These are phyloP conservation scores for Acarapis woodi DNA, from an alignment of 1,140 invertebrate species.

Conservation along the genomic window DNA sequence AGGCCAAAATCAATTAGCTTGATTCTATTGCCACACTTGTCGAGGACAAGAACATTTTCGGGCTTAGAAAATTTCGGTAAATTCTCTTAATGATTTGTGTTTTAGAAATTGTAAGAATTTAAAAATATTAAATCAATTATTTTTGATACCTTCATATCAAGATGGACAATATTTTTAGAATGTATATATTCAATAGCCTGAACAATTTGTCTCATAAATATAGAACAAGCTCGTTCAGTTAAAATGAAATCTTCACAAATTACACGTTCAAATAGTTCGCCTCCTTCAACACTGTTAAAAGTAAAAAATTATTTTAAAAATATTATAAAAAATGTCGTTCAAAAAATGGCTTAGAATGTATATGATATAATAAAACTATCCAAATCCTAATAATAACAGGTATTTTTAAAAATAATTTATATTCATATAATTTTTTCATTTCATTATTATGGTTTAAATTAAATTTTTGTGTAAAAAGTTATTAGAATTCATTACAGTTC, in stretches of 20 bases:
- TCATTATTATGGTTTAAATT: too few species aligned
- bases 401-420: too few species aligned
- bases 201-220: constrained; percentile 89
- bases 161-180: constrained; percentile 82
- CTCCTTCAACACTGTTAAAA: constrained; percentile 54
- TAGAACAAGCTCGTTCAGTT: constrained; percentile 72
- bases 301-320: not conserved
- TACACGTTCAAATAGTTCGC: constrained; percentile 87
- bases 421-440: too few species aligned
- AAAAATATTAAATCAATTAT: not conserved
- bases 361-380: too few species aligned
- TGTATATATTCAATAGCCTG: constrained; percentile 91
- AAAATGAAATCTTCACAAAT: constrained; percentile 90
- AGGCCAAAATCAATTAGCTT: constrained; percentile 95
- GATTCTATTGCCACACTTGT: constrained; percentile 74
- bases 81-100: not conserved
- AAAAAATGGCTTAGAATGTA: too few species aligned
- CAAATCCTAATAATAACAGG: too few species aligned
- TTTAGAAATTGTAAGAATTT: not conserved
- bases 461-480: too few species aligned
- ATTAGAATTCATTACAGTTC: constrained; percentile 50
- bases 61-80: constrained; percentile 52
- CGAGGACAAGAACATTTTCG: constrained; percentile 85
- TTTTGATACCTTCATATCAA: constrained; percentile 27
- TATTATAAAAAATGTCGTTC: not conserved